These are phyloP conservation scores for Apodemus agrarius DNA, from an alignment of 2,797 vertebrate species.

Conservation along the genomic window DNA sequence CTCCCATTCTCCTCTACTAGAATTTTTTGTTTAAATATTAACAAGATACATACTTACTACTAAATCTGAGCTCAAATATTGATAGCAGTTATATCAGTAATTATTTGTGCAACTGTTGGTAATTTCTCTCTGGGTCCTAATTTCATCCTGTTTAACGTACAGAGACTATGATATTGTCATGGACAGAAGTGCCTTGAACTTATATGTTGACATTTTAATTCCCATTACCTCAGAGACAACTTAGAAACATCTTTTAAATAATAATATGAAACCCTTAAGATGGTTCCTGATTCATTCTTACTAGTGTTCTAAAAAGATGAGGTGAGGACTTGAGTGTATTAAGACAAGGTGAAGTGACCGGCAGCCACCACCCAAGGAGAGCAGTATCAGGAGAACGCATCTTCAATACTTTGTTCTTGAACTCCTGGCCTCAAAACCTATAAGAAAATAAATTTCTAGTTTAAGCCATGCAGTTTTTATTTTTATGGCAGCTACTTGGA, in stretches of 20 bases:
- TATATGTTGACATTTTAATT: neutral
- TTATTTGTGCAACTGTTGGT: neutral
- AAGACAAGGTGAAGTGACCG: neutral
- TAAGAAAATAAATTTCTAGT: neutral
- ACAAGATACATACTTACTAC: neutral
- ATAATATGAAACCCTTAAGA: neutral
- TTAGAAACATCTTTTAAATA: neutral
- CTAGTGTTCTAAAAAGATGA: slow-evolving; percentile 5
- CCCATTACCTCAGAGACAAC: neutral
- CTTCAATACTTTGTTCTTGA: neutral
- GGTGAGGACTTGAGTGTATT: neutral
- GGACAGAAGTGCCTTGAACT: neutral
- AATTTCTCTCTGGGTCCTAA: neutral
- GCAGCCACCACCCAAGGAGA: neutral
- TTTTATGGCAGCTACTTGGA: neutral
- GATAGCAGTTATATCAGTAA: neutral
- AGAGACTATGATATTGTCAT: neutral
- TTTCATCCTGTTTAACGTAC: slow-evolving; percentile 40
- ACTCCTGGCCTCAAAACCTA: neutral
- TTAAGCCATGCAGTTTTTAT: neutral
- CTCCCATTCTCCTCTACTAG: slow-evolving; percentile 34
- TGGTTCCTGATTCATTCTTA: neutral
- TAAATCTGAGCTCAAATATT: neutral
- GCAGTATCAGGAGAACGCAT: neutral
- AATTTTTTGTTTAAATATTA: slow-evolving; percentile 51